phyloP scores from a whole-genome alignment of 2,113 vertebrate species.

The Aegotheles bennettii region DNA sequence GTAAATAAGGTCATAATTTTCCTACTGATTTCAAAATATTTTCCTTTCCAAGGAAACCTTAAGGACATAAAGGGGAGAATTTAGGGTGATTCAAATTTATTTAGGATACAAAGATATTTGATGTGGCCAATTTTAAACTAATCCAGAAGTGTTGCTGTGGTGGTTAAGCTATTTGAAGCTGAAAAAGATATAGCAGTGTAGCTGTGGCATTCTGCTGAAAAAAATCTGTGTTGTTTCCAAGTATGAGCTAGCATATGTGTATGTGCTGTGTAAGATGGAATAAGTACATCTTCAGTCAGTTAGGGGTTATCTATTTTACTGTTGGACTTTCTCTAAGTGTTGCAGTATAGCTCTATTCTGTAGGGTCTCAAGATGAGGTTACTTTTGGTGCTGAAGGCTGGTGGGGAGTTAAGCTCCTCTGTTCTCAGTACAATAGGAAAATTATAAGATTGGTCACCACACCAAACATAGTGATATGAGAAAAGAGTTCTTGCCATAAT shows the following conservation, averaged over 20 bases:
- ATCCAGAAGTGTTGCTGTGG: background rate
- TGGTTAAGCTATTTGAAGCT: background rate
- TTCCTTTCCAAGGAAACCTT: background rate
- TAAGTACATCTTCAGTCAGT: background rate
- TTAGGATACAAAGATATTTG: background rate
- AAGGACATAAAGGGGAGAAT: background rate
- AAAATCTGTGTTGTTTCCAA: background rate
- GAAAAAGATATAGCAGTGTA: background rate
- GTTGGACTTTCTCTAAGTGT: background rate
- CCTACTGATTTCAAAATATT: background rate
- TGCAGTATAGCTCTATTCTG: background rate
- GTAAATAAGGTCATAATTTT: background rate
- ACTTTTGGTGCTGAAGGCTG: background rate
- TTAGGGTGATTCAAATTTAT: background rate
- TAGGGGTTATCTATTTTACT: background rate
- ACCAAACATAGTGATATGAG: background rate
- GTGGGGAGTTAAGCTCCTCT: background rate
- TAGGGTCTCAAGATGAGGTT: background rate
- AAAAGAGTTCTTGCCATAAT: background rate
- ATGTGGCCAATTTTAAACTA: background rate
- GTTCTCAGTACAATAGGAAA: background rate
- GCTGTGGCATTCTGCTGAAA: background rate
- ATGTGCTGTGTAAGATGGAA: background rate
- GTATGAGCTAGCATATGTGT: rapidly evolving
- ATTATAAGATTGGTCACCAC: background rate